Base-by-base conservation (phyloP, 2,113 vertebrate species). In the Holacanthus passer region DNA sequence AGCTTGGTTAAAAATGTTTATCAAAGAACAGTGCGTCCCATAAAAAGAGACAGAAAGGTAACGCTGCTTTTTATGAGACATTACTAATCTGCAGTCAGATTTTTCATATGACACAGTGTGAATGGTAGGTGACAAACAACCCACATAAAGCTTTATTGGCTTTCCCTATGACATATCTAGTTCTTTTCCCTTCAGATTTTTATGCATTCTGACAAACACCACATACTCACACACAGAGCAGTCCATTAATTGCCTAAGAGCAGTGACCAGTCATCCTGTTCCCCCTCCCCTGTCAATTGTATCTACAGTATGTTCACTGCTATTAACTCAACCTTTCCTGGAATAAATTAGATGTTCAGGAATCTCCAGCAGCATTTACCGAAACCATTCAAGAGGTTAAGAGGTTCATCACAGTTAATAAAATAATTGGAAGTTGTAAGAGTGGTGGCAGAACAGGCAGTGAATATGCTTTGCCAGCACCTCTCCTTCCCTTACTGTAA, bases 401-500 rank as follows among this genome's bases (percentile, higher is more conserved):
- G 48, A 73, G 27, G 1, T 31, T 75, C 20, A 37, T 50, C 48
- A 19, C 37, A 62, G 39, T 63, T 53, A 27, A 65, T 66, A 17
- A 27, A 58, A 72, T 48, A 13, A 31, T 27, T 13, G 16, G 41
- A 65, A 45, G 7, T 45, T 65, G 5, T 66, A 4, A n/a, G 7
- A 17, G 11, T 35, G 47, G 22, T 59, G 62, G 22, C 35, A 66
- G 60, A 73, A 29, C 10, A 24, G 24, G 45, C 56, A 24, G 0
- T 47, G 35, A 58, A 47, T 24, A 12, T 60, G 45, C 41, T 37
- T 24, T 43, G 56, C 32, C 83, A 72, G 58, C 69, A 24, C 19
- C 14, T 69, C 43, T 75, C 29, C 55, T 59, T 56, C 16, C 37
- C 10, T 66, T 81, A 52, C 68, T 22, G 72, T 85, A 79, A 79